These are phyloP conservation scores for Capitella teleta DNA, from an alignment of 1,140 invertebrate genomes.

Conservation along the genomic window DNA sequence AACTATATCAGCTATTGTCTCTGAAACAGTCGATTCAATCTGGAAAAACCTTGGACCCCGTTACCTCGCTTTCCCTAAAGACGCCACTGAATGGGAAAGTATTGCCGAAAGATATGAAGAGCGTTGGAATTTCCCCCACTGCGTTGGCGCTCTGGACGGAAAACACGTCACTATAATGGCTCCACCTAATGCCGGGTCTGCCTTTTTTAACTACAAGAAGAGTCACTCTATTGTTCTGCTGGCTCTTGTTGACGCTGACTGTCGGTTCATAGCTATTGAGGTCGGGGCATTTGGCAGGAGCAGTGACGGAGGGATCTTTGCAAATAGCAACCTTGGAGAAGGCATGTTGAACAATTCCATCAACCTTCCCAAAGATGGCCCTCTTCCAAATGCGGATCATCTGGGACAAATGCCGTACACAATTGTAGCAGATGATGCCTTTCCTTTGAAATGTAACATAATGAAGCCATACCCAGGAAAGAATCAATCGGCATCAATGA, in stretches of 20 bases:
- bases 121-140: slow-evolving; percentile 12
- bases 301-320: slow-evolving; percentile 10
- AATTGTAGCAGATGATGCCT: slow-evolving; percentile 12
- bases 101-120: slow-evolving; percentile 7
- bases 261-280: slow-evolving; percentile 12
- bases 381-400: slow-evolving; percentile 2
- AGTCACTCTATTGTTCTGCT: slow-evolving; percentile 7
- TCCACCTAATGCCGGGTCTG: slow-evolving; percentile 7
- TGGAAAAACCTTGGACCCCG: no score
- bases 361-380: slow-evolving; percentile 2
- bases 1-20: no score
- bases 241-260: slow-evolving; percentile 13
- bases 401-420: slow-evolving; percentile 3
- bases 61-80: no score
- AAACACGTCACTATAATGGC: slow-evolving; percentile 9
- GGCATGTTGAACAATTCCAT: neutral
- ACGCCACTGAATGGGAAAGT: slow-evolving; percentile 10
- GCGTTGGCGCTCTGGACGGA: slow-evolving; percentile 12
- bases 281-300: slow-evolving; percentile 6
- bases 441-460: slow-evolving; percentile 10
- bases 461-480: slow-evolving; percentile 19
- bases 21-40: no score
- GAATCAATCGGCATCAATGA: slow-evolving; percentile 24
- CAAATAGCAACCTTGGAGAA: neutral
- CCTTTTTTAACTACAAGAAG: slow-evolving; percentile 12